phyloP scores from a whole-genome alignment of 2,888 invertebrate genomes.

The Drosophila borealis region DNA sequence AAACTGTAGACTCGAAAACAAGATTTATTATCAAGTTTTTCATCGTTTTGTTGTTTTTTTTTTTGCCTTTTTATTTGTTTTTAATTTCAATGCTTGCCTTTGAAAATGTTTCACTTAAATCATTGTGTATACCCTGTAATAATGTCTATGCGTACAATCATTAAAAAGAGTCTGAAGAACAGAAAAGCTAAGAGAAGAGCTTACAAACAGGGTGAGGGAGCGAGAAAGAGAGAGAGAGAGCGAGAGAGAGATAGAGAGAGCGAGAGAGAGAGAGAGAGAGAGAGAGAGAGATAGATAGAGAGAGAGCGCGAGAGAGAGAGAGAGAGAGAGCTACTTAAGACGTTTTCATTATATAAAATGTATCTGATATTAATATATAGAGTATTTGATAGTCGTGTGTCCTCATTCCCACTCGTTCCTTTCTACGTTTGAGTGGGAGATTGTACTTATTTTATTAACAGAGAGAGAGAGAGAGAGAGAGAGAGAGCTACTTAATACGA shows the following conservation, averaged over 20 bases:
- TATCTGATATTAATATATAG: too few species aligned
- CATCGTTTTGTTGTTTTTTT: constrained; percentile 9
- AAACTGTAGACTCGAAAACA: constrained; percentile 14
- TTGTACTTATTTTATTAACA: too few species aligned
- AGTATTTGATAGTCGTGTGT: too few species aligned
- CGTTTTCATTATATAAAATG: too few species aligned
- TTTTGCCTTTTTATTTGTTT: background rate
- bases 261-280: too few species aligned
- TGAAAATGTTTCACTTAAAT: background rate
- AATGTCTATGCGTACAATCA: too few species aligned
- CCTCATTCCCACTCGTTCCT: too few species aligned
- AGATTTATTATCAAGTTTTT: constrained; percentile 29
- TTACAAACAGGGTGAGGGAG: background rate
- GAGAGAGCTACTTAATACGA: background rate
- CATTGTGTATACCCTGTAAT: background rate
- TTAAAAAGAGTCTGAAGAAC: background rate
- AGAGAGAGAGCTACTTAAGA: background rate
- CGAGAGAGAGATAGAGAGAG: background rate
- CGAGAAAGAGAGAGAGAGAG: background rate
- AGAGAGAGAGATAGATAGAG: too few species aligned
- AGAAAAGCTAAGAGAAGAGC: background rate
- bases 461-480: background rate
- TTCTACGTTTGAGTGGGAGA: too few species aligned
- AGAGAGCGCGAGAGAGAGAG: background rate
- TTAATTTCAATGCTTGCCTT: background rate